phyloP scores from a whole-genome alignment of 2,888 invertebrate genomes.

The Shargacucullia verbasci region DNA sequence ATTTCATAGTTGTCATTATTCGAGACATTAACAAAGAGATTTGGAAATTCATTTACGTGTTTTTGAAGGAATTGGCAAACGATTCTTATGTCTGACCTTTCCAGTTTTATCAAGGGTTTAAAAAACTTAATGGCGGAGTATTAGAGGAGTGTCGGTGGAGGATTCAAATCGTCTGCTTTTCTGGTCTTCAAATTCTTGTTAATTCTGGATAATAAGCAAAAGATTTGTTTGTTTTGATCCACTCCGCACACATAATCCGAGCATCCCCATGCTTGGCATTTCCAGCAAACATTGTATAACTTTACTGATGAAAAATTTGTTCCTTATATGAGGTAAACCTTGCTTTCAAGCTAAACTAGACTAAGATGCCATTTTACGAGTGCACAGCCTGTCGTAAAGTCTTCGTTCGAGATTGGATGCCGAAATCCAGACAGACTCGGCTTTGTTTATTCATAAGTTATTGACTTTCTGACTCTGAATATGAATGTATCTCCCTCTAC shows the following conservation, averaged over 20 bases:
- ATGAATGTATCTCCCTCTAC: neutral
- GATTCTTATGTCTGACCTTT: neutral
- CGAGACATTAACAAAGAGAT: conserved; percentile 17
- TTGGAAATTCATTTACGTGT: conserved; percentile 15
- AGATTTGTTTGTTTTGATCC: too few species aligned
- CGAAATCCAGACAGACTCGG: conserved; percentile 26
- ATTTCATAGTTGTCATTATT: conserved; percentile 25
- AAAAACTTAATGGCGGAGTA: neutral
- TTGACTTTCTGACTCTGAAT: conserved; percentile 26
- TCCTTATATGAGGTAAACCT: conserved; percentile 27
- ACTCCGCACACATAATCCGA: too few species aligned
- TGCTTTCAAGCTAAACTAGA: conserved; percentile 23
- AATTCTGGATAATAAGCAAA: too few species aligned
- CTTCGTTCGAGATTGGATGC: conserved; percentile 43
- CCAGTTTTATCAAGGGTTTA: neutral
- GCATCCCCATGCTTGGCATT: too few species aligned
- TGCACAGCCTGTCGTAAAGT: conserved; percentile 51
- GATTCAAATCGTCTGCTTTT: too few species aligned
- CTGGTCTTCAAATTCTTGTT: too few species aligned
- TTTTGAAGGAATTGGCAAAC: conserved; percentile 14
- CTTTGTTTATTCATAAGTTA: conserved; percentile 49
- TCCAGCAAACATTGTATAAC: neutral
- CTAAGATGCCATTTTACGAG: conserved; percentile 47
- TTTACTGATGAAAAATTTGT: neutral
- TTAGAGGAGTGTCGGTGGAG: neutral